Evolutionary conservation across 2,797 vertebrate genomes (phyloP), one percentile per base, ranked within the genome.

Genomic region (Clamator glandarius): DNA sequence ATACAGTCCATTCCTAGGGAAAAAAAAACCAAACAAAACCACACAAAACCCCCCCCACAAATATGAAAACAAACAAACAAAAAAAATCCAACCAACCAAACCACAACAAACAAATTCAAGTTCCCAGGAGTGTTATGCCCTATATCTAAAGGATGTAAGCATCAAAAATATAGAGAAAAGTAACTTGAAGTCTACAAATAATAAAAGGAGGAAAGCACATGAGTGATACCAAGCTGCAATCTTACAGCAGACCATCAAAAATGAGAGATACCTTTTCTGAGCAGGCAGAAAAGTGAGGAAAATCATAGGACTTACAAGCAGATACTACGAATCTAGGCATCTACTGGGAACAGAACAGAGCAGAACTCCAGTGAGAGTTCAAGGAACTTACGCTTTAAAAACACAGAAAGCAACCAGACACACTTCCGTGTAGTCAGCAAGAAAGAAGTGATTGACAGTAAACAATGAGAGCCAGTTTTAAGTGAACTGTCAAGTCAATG

Each of bases 401-500:
- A 79, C 25, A 55, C 1, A 41, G 15, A 87, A 69, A 89, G 55
- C 70, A 95, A 79, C 11, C 44, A 61, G 28, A 80, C 36, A 62
- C 20, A 36, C 16, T 62, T 92, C 42, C 78, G 82, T 75, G 35
- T 4, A 74, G 17, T 20, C 72, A 79, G 42, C 20, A 81, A 87
- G 33, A 63, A 83, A 90, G 59, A 74, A 54, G 15, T 18, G 42
- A 20, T 9, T 92, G 84, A 63, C 70, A 79, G 57, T 74, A 73
- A 94, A 92, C 66, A 79, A 24, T 33, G n/a, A 51, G n/a, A 46
- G n/a, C n/a, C 21, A 46, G 17, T 52, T 93, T 29, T 7, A 84
- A 84, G 23, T 58, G 46, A 93, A 80, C 33, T 3, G 5, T 91
- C 74, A 78, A 68, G 57, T 81, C 73, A 74, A 13, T n/a, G 33